Evolutionary conservation across 2,797 vertebrate species (phyloP), one percentile per base, ranked within the genome.

Genomic region (Spinibarbus caldwelli): DNA sequence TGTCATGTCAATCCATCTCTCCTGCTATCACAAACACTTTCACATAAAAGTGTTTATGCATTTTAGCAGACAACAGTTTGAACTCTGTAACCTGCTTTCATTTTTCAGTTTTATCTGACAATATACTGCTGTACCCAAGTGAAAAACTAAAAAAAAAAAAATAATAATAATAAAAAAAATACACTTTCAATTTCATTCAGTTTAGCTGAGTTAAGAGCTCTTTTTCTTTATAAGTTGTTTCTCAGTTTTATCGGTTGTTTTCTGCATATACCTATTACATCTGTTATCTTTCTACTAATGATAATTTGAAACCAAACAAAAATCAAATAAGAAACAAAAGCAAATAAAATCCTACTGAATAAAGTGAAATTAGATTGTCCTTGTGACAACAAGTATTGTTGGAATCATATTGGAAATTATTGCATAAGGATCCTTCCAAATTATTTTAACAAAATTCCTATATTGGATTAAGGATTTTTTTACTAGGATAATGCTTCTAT

Each of bases 1-100:
- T 85, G 80, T 78, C 85, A 59, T 59, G 75, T 88, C 85, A 87
- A 82, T 87, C 78, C 73, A 79, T 88, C 78, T 87, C 83, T 76
- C 59, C 78, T 29, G 38, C 67, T 67, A 64, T 82, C 73, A 81
- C 80, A 67, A 85, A 86, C 85, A 87, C 82, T 49, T 45, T 45
- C 23, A 47, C 59, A 57, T 43, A 76, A 29, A 78, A 57, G 49
- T 31, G 5, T 54, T 64, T 26, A 17, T 75, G 23, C 82, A 86
- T 71, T 77, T 78, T 29, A 83, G 49, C 64, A 88, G 36, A 82
- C 38, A 77, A 85, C 76, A 77, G 59, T 79, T 87, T 82, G 75
- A 64, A 47, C 71, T 80, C 47, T 57, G 47, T 15, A 31, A 43
- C 11, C 36, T 26, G 43, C 59, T 14, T 54, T 38, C 31, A 38